These are phyloP conservation scores for Nematolebias whitei DNA, from an alignment of 2,113 vertebrate species.

Conservation along the genomic window DNA sequence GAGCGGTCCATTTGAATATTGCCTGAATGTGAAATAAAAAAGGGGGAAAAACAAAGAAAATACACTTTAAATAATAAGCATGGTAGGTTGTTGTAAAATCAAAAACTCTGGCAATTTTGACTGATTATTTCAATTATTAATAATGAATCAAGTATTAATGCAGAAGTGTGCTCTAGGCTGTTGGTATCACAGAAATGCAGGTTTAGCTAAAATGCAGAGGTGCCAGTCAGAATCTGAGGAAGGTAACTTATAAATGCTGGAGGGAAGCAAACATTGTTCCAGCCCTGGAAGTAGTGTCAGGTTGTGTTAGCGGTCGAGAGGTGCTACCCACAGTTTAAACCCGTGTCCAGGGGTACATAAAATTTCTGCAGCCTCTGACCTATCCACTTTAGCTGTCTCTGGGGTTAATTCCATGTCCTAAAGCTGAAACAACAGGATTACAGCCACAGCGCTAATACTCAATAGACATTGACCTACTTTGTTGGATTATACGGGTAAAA, in stretches of 20 bases:
- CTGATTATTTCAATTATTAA: not conserved
- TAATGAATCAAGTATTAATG: not conserved
- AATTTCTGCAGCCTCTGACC: conserved; percentile 78
- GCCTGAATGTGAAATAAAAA: not conserved
- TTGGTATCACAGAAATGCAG: conserved; percentile 19
- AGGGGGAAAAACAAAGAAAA: not conserved
- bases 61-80: not conserved
- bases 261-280: conserved; percentile 39
- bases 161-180: not conserved
- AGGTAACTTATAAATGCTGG: conserved; percentile 37
- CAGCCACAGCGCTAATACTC: conserved; percentile 80
- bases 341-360: conserved; percentile 63
- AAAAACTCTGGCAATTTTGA: not conserved
- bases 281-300: conserved; percentile 61
- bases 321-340: conserved; percentile 56
- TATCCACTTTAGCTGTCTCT: conserved; percentile 73
- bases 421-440: conserved; percentile 84
- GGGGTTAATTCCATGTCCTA: conserved; percentile 82
- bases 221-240: conserved; percentile 19
- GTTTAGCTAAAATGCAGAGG: conserved; percentile 8
- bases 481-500: conserved; percentile 73
- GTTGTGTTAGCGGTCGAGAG: conserved; percentile 61
- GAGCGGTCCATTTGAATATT: conserved; percentile 27
- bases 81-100: not conserved
- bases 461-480: conserved; percentile 85